phyloP scores from a whole-genome alignment of 2,797 vertebrate genomes.

The Rhynchotus rufescens region DNA sequence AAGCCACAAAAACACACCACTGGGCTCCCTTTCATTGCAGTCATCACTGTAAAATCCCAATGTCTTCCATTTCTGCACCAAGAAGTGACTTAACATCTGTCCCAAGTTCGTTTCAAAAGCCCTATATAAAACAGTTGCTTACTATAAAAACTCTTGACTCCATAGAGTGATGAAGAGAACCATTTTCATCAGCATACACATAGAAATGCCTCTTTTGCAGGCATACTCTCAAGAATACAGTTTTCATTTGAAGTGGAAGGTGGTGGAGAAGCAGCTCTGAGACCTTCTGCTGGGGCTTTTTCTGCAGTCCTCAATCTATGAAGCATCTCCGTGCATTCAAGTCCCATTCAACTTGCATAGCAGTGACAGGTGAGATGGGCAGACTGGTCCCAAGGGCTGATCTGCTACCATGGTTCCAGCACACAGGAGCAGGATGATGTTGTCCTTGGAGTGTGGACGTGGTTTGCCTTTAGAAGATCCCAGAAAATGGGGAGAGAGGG shows the following conservation, averaged over 20 bases:
- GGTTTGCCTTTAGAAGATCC: not conserved
- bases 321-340: not conserved
- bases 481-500: not conserved
- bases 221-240: not conserved
- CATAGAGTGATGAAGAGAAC: not conserved
- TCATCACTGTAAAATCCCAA: rapidly evolving
- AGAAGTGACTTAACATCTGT: not conserved
- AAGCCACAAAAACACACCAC: not conserved
- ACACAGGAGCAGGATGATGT: not conserved
- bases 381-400: not conserved
- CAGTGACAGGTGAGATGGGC: not conserved
- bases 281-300: not conserved
- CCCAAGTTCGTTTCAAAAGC: not conserved
- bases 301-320: not conserved
- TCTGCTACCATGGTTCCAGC: not conserved
- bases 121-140: not conserved
- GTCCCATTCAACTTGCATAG: not conserved
- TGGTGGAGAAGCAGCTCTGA: not conserved
- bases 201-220: not conserved
- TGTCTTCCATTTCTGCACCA: not conserved
- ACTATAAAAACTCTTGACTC: not conserved
- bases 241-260: not conserved
- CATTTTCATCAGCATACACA: not conserved
- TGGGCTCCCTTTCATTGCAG: not conserved
- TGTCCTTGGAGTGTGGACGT: not conserved